Evolutionary conservation across 1,140 invertebrate genomes (phyloP), one percentile per base, ranked within the genome.

Genomic region (Drosophila ercepeae): DNA sequence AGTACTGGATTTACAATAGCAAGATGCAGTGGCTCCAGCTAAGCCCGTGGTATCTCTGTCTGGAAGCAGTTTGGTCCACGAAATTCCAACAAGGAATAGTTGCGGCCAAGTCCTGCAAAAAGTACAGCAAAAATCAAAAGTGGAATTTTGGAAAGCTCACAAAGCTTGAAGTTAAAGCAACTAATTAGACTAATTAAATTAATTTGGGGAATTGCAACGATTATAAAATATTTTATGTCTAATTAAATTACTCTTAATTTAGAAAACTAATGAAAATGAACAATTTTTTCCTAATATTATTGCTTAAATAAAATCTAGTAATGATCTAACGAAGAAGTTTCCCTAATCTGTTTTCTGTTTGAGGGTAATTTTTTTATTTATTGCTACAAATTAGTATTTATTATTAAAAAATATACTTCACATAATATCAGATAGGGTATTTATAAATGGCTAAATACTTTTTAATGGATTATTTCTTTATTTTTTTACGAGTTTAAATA

Each of bases 1-100:
- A 97, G 83, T 92, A 95, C 32, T 97, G 95, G 94, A 93, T 94
- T 70, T 97, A 96, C 74, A 93, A 96, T 81, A 73, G 94, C 34
- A 93, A 93, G 14, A 93, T 93, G 7, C 91, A 94, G 42, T 95
- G 95, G 93, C 74, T 97, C n/a, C 93, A 93, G 42, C 95, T 96
- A 74, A 93, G 92, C 0, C 16, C 53, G 95, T 95, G 84, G 84
- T 96, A 42, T 94, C 96, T 88, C 93, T 94, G 79, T 94, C 96
- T 64, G 0, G 55, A 61, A 6, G 60, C 60, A 2, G 7, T n/a
- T 0, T 13, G 5, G 14, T 6, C 41, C 1, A n/a, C 0, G 0
- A 55, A 16, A 8, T 0, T 18, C 0, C 4, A 6, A 1, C 18
- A 16, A 25, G 54, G 60, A 4, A n/a, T 16, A 2, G 27, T 64